Evolutionary conservation across 1,140 invertebrate species (phyloP), one percentile per base, ranked within the genome.

Genomic region (Drosophila triauraria): DNA sequence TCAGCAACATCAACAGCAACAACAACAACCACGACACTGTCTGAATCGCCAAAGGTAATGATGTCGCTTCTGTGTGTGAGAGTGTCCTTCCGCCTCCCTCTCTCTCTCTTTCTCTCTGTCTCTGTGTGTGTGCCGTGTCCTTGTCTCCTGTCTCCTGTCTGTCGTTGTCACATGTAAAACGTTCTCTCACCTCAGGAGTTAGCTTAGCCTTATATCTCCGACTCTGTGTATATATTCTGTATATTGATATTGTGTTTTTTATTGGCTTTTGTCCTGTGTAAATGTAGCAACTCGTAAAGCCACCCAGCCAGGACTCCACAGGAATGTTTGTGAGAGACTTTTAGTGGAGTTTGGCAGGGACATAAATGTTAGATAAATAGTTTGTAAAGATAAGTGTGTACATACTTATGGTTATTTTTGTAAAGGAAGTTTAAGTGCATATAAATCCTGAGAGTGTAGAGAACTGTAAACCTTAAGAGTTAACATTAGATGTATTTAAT

Each of bases 1-100:
- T 32, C 72, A 61, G 53, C 82, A 77, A 67, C 79, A 82, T 54
- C 80, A 57, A 56, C 82, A 57, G 62, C 62, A 50, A 71, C 82
- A 68, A 75, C 61, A 42, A 82, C 79, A 68, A 84, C 65, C 63
- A 70, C 75, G 84, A 75, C 81, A 88, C 86, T 69, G 68, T 85
- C 75, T 76, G 78, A 88, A 81, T 78, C 82, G 69, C 78, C 81
- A 85, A 90, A 90, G 85, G 85, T 90, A 90, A 78, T 69, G 64
- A 84, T 85, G 75, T 81, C 71, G 85, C 85, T 84, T 90, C 67
- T 68, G 65, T 30, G 27, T 30, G 27, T 27, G 27, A 6, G 61
- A 53, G 50, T 81, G 58, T 69, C 23, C 67, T 43, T 51, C 64
- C 51, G 48, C 64, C 63, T 56, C 48, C 23, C n/a, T 12, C 15